Conservation (phyloP, 2,797 vertebrate genomes). For the Chelidonichthys spinosus region DNA sequence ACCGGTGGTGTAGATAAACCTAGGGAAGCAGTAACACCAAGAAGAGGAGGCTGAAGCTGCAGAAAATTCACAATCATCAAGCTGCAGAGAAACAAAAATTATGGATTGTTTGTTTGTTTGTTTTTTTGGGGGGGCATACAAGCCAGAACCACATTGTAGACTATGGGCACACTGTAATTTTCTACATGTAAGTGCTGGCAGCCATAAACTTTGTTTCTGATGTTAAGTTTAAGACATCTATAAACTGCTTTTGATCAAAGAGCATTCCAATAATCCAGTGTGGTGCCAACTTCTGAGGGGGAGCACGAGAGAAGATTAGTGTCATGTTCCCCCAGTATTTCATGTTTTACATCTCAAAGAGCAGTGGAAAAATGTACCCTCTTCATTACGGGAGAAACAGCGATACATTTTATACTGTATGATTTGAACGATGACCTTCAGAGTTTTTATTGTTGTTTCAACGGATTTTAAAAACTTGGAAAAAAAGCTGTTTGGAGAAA, state of each 20-base stretch:
- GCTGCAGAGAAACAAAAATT: not conserved
- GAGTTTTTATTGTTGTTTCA: not conserved
- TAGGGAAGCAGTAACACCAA: not conserved
- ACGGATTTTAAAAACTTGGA: not conserved
- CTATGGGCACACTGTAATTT: not conserved
- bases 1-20: no score
- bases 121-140: no score
- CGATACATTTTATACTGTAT: not conserved
- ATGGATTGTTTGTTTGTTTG: no score
- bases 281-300: conserved; percentile 49
- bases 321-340: conserved; percentile 35
- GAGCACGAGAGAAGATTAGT: conserved; percentile 52
- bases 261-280: conserved; percentile 61
- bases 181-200: conserved; percentile 6
- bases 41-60: not conserved
- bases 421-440: not conserved
- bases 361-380: not conserved
- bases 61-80: not conserved
- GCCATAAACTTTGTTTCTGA: conserved; percentile 35
- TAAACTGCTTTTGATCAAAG: conserved; percentile 54
- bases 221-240: conserved; percentile 24
- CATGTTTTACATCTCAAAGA: conserved; percentile 6
- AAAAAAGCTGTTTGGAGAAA: not conserved
- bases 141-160: not conserved
- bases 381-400: not conserved